A percentile compares a stretch with the other conserved stretches of the same genome.
Conservation (phyloP, 1,140 invertebrate genomes). For the Nylanderia fulva region DNA sequence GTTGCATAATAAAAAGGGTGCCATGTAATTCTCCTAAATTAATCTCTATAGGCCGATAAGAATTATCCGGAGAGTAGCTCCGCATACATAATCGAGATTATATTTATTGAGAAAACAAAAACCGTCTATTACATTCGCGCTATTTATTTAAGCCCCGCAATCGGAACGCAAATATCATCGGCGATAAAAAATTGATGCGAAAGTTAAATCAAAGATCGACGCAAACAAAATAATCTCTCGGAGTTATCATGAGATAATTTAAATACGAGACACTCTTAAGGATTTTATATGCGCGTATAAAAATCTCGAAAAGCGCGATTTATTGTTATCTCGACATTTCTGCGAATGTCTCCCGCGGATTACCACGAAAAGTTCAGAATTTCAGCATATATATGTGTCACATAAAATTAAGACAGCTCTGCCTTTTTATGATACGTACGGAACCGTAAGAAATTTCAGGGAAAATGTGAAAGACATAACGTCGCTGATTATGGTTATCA, state of each 20-base stretch:
- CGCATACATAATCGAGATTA: background rate
- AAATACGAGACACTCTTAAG: conserved; percentile 1
- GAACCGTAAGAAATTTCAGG: conserved; percentile 22
- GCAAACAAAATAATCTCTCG: background rate
- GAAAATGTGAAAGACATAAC: background rate
- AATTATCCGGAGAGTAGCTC: background rate
- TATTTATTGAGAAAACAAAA: background rate
- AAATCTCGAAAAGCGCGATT: background rate
- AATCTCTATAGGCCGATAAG: conserved; percentile 17
- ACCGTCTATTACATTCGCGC: background rate
- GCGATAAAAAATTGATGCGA: background rate
- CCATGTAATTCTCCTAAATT: conserved; percentile 37
- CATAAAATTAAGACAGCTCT: conserved; percentile 14
- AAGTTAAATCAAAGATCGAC: background rate
- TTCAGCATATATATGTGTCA: conserved; percentile 2
- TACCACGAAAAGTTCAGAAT: background rate
- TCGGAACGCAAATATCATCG: background rate
- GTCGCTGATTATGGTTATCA: background rate
- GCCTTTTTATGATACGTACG: conserved; percentile 21
- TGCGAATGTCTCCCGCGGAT: conserved; percentile 15
- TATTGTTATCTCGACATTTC: background rate
- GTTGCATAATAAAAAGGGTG: conserved; percentile 23
- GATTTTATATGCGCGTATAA: conserved; percentile 14
- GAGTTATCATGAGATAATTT: background rate
- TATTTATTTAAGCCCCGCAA: background rate